These are phyloP conservation scores for Pelecanus crispus DNA, from an alignment of 2,113 vertebrate genomes.

Conservation along the genomic window DNA sequence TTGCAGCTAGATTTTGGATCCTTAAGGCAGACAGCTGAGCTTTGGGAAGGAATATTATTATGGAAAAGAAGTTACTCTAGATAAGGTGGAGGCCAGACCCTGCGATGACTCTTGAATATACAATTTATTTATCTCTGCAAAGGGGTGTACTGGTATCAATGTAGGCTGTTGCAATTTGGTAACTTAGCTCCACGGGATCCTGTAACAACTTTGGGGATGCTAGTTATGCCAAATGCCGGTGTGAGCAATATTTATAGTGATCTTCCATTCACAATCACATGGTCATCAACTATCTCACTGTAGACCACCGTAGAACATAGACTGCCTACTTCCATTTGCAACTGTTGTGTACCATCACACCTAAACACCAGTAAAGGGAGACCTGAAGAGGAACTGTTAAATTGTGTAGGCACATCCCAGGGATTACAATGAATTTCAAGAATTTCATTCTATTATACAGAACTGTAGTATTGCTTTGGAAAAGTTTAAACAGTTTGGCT, in stretches of 20 bases:
- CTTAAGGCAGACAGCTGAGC: not conserved
- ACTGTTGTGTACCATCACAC: not conserved
- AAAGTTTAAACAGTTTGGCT: not conserved
- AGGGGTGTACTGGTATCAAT: not conserved
- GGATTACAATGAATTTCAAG: not conserved
- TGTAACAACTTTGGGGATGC: not conserved
- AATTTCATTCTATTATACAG: not conserved
- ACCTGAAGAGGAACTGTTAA: not conserved
- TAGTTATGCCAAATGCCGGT: not conserved
- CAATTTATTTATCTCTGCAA: not conserved
- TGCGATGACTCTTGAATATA: not conserved
- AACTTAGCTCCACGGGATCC: not conserved
- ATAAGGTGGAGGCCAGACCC: not conserved
- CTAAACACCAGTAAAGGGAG: not conserved
- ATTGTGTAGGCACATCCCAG: not conserved
- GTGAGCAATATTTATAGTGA: not conserved
- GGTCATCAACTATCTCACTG: not conserved
- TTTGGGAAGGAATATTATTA: not conserved
- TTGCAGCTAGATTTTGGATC: not conserved
- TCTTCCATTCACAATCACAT: not conserved
- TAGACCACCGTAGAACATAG: not conserved
- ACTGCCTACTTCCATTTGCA: not conserved
- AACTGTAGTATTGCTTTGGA: not conserved
- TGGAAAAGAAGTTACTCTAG: not conserved
- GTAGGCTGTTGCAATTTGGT: not conserved